Base-by-base conservation (phyloP, 1,140 invertebrate genomes). In the Listronotus oregonensis region DNA sequence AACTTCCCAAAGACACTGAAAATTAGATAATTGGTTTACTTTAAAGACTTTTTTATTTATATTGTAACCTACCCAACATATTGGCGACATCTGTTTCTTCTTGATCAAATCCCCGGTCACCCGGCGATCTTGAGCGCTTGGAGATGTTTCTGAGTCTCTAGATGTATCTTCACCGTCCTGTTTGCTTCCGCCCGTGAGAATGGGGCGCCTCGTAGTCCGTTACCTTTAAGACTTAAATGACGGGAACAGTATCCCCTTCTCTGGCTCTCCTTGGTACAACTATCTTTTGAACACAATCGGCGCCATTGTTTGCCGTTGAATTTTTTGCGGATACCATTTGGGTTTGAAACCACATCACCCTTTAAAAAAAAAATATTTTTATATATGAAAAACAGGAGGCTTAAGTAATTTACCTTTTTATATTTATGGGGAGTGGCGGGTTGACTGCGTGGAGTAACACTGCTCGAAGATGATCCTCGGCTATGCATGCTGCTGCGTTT, bases 231-330 rank as follows among this genome's bases (percentile, higher is more conserved):
- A 73, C 92, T 97, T 64, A 99, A 86, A 84, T 99, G 97, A 50
- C 96, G 82, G 17, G 96, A 99, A 80, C 97, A 99, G 80, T 89
- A 99, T 7, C 97, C 97, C 66, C 95, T 85, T 39, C 96, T 83
- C 82, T 99, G 97, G 72, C 95, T 98, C 84, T 99, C 97, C 83
- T 99, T 99, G n/a, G 89, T 92, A 81, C 97, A 99, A 58, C 92
- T 92, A 77, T 95, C 92, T 80, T 93, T 94, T 1, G 63, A 94
- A 96, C 95, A 98, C 42, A 99, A 85, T 73, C 97, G 85, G 68
- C 97, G 85, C 97, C 97, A 99, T 78, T 99, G 97, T 83, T 99
- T 99, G 6, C 97, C 97, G 84, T 99, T 99, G 80, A 97, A 99
- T 83, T 99, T 99, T 83, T 99, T 99, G 4, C 96, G 83, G 70